Evolutionary conservation across 2,113 vertebrate genomes (phyloP).

Genomic region (Plotosus lineatus): DNA sequence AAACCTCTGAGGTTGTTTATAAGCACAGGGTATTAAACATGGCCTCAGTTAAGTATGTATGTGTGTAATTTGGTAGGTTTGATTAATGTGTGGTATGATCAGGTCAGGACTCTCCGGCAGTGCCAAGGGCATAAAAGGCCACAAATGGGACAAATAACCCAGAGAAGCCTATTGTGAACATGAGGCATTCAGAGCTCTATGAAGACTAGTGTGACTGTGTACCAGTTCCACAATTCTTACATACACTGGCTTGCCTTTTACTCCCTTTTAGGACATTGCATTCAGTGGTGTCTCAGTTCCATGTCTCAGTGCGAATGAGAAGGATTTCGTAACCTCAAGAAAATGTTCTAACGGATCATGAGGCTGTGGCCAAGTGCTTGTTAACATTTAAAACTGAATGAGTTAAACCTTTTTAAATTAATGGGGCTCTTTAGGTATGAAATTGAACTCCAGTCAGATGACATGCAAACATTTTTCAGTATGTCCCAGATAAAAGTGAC

Average conservation of each 20-base stretch:
- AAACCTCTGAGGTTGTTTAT: conserved; percentile 9
- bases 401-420: conserved; percentile 33
- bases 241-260: conserved; percentile 18
- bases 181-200: conserved; percentile 4
- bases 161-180: conserved; percentile 38
- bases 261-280: neutral
- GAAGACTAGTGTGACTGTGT: conserved; percentile 16
- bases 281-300: neutral
- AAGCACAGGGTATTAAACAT: conserved; percentile 1
- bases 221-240: conserved; percentile 18
- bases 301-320: conserved; percentile 7
- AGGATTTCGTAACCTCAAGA: neutral
- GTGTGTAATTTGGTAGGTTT: conserved; percentile 15
- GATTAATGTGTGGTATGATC: conserved; percentile 36
- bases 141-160: conserved; percentile 31
- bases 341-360: neutral
- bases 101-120: conserved; percentile 36
- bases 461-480: conserved; percentile 26
- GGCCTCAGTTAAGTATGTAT: neutral
- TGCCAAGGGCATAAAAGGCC: conserved; percentile 20
- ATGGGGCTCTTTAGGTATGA: neutral
- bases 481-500: conserved; percentile 27
- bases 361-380: neutral
- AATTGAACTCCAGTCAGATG: conserved; percentile 26
- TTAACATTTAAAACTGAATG: conserved; percentile 22